A percentile compares a stretch with the other conserved stretches of the same genome.
Conservation (phyloP, 2,113 vertebrate species). For the Ifrita kowaldi region DNA sequence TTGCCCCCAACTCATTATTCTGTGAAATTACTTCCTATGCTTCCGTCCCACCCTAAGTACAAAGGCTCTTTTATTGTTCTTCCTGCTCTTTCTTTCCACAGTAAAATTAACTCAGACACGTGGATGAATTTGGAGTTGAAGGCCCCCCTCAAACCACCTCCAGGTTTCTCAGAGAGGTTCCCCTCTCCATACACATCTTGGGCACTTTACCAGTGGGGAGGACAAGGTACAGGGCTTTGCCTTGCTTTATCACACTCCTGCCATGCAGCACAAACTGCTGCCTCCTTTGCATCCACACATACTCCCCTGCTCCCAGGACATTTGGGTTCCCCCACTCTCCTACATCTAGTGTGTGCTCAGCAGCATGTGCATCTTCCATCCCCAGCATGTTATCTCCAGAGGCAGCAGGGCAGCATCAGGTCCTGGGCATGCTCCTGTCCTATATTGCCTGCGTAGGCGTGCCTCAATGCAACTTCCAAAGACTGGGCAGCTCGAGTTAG, state of each 20-base stretch:
- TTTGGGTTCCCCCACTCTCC: not conserved
- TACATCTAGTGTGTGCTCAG: not conserved
- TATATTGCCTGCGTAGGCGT: rapidly evolving
- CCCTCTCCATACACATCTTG: not conserved
- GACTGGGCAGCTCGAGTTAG: not conserved
- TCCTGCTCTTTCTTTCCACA: slow-evolving; percentile 37
- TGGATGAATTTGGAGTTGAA: not conserved
- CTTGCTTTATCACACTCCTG: not conserved
- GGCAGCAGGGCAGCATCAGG: not conserved
- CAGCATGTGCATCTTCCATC: not conserved
- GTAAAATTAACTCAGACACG: slow-evolving; percentile 40
- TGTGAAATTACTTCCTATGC: not conserved
- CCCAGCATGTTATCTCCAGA: not conserved
- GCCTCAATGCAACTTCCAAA: not conserved
- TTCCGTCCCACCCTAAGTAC: slow-evolving; percentile 28
- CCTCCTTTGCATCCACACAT: not conserved
- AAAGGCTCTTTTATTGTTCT: slow-evolving; percentile 50
- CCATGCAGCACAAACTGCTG: not conserved
- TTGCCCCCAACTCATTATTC: slow-evolving; percentile 5
- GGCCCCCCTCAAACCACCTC: not conserved
- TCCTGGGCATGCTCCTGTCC: not conserved
- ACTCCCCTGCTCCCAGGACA: not conserved
- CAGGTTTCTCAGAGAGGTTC: not conserved
- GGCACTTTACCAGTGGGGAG: not conserved
- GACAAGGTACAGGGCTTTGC: not conserved